Evolutionary conservation across 2,797 vertebrate genomes (phyloP), one percentile per base, ranked within the genome.

Genomic region (Xerus rutilus): DNA sequence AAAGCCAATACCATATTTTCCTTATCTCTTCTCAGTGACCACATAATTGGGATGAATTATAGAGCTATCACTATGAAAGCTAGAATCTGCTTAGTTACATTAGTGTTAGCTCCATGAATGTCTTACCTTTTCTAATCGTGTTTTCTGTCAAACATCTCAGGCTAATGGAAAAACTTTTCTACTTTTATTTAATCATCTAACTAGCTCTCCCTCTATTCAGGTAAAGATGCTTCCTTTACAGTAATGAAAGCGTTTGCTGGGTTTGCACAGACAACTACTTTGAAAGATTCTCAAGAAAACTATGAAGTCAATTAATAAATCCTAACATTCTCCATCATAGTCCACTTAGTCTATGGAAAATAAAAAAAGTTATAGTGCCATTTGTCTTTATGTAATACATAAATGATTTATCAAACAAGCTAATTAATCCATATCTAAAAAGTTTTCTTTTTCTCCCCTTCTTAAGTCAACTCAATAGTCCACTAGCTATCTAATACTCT

Each of bases 241-340:
- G n/a, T 8, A 78, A 72, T 43, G 52, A 43, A 84, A 39, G 0
- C 17, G 13, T 69, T 62, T 72, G 12, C 7, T 82, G 72, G 12
- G 32, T 64, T 57, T 54, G 79, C 32, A 8, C 18, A 76, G 14
- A n/a, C 12, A 62, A 25, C n/a, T 76, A 54, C 45, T 86, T 90
- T 77, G 18, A 90, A 92, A 78, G 28, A 92, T 76, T 64, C 59
- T 89, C 28, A 84, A 84, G n/a, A 65, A 82, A 88, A 78, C 82
- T 43, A 70, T 87, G 17, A 59, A 65, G 7, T 25, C 8, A 82
- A 39, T 74, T 57, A 91, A 83, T 83, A 96, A 82, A 89, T 82
- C 8, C 20, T 64, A 78, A 43, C 28, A 5, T 35, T 49, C 6
- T 86, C 18, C 84, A 25, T 3, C 13, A 59, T n/a, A 90, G 4